These are phyloP conservation scores for Prosapia bicincta DNA, from an alignment of 2,888 invertebrate genomes.

Conservation along the genomic window DNA sequence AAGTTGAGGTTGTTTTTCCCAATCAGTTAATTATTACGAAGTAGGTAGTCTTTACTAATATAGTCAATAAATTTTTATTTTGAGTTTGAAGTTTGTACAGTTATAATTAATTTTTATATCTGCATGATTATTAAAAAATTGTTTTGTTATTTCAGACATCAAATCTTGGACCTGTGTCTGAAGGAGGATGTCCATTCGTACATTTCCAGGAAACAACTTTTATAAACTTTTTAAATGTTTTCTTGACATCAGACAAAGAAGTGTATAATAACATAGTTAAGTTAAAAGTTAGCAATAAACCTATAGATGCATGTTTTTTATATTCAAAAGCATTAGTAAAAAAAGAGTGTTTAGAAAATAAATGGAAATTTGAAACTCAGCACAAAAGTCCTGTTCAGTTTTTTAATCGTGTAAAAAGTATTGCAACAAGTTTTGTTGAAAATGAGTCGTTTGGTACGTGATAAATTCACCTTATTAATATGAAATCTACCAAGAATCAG, in stretches of 20 bases:
- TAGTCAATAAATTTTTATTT: too few relatives aligned
- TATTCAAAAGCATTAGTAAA: conserved; percentile 20
- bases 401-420: not conserved
- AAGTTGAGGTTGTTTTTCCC: too few relatives aligned
- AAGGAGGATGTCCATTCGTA: conserved; percentile 63
- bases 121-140: too few relatives aligned
- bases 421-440: too few relatives aligned
- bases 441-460: too few relatives aligned
- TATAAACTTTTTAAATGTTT: conserved; percentile 44
- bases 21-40: too few relatives aligned
- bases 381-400: not conserved
- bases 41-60: too few relatives aligned
- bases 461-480: too few relatives aligned
- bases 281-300: conserved; percentile 18
- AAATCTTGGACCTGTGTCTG: conserved; percentile 47
- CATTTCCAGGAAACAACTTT: conserved; percentile 53
- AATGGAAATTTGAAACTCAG: not conserved
- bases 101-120: too few relatives aligned
- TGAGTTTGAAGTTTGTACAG: too few relatives aligned
- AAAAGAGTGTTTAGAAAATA: not conserved
- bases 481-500: too few relatives aligned
- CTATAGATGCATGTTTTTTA: conserved; percentile 25
- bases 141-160: not conserved
- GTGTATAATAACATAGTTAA: conserved; percentile 24
- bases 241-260: conserved; percentile 37